Conservation (phyloP, 2,113 vertebrate species). For the Eonycteris spelaea region DNA sequence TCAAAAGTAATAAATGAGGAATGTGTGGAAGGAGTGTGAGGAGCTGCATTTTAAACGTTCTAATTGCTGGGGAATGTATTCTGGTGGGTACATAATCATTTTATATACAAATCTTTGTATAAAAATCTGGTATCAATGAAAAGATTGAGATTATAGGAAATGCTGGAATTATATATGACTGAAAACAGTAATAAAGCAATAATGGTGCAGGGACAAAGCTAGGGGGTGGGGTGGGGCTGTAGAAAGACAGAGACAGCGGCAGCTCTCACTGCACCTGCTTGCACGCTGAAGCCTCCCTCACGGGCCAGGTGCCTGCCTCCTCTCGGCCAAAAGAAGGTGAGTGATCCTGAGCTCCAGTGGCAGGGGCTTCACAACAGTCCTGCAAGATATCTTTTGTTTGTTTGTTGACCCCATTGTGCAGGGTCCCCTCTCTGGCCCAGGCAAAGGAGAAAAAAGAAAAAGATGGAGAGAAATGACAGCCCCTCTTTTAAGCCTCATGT, state of each 20-base stretch:
- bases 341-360: background rate
- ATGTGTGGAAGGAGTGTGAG: background rate
- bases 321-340: background rate
- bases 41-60: slow-evolving; percentile 57
- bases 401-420: background rate
- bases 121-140: slow-evolving; percentile 67
- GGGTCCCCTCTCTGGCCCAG: background rate
- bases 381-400: background rate
- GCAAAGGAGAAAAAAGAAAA: background rate
- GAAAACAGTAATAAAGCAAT: slow-evolving; percentile 70
- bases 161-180: slow-evolving; percentile 57
- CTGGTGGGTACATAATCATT: slow-evolving; percentile 64
- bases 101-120: slow-evolving; percentile 57
- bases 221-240: fast-evolving
- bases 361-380: background rate
- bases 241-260: too few species aligned
- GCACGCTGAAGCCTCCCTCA: background rate
- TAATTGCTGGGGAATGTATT: slow-evolving; percentile 66
- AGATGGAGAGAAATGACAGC: background rate
- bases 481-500: background rate
- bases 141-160: slow-evolving; percentile 66
- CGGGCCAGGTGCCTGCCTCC: background rate
- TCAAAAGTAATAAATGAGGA: slow-evolving; percentile 76
- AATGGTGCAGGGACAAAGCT: background rate
- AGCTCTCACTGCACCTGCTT: background rate